Evolutionary conservation across 1,140 invertebrate genomes (phyloP).

Genomic region (Onthophagus taurus): DNA sequence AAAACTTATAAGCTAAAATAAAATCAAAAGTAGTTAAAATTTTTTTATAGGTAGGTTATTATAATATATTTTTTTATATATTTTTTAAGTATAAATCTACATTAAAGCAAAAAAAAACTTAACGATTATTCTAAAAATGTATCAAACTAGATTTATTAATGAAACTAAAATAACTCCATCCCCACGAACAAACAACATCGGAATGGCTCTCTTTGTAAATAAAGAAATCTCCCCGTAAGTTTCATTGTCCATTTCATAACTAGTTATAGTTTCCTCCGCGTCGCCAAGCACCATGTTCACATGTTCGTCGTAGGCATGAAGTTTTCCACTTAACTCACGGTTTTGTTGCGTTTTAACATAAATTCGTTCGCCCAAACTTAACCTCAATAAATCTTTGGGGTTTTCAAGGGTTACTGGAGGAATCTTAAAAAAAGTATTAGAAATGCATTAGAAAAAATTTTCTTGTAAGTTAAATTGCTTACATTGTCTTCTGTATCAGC

Average conservation of each 20-base stretch:
- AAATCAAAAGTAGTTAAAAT: too few relatives aligned
- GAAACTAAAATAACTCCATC: constrained; percentile 96
- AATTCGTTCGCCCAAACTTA: constrained; percentile 95
- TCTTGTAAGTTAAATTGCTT: constrained; percentile 15
- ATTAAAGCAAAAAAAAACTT: too few relatives aligned
- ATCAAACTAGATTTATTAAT: too few relatives aligned
- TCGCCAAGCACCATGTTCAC: constrained; percentile 98
- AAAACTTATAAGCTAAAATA: too few relatives aligned
- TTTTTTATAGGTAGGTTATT: too few relatives aligned
- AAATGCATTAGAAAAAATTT: constrained; percentile 25
- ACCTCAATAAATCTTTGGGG: constrained; percentile 88
- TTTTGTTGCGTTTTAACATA: constrained; percentile 99
- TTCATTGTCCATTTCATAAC: constrained; percentile 97
- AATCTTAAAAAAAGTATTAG: too few relatives aligned
- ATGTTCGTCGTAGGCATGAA: constrained; percentile 98
- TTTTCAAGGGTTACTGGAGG: constrained; percentile 89
- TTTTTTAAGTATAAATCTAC: too few relatives aligned
- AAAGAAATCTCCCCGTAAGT: constrained; percentile 98
- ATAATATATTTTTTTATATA: too few relatives aligned
- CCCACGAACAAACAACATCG: constrained; percentile 96
- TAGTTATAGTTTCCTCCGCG: constrained; percentile 96
- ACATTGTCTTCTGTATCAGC: constrained; percentile 28
- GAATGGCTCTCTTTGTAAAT: constrained; percentile 92
- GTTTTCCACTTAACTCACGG: constrained; percentile 81
- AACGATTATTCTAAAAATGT: too few relatives aligned